Conservation (phyloP, 2,113 vertebrate genomes). For the Alaudala cheleensis region DNA sequence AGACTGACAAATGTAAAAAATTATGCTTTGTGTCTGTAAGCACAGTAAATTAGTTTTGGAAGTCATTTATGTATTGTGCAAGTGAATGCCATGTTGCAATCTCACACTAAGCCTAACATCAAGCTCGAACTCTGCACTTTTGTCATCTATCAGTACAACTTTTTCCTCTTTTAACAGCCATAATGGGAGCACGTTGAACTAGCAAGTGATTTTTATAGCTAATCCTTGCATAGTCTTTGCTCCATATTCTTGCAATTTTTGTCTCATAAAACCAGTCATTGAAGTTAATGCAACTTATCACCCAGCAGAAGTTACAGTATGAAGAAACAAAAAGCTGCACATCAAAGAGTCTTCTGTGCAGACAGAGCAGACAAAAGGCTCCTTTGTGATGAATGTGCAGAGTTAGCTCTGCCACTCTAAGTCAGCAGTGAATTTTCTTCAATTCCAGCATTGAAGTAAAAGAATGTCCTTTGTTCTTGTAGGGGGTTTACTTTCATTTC, state of each 20-base stretch:
- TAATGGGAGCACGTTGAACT: background rate
- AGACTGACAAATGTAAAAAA: background rate
- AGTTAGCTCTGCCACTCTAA: slow-evolving; percentile 21
- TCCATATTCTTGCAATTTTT: background rate
- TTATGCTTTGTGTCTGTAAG: background rate
- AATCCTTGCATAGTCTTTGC: background rate
- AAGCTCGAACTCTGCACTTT: background rate
- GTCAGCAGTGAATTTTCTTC: slow-evolving; percentile 34
- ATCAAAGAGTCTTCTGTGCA: slow-evolving; percentile 51
- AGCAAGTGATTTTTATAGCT: background rate
- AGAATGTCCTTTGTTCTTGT: slow-evolving; percentile 59
- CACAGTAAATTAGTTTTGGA: background rate
- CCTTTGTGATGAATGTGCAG: slow-evolving; percentile 38
- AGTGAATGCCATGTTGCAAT: background rate
- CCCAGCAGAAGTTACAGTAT: slow-evolving; percentile 33
- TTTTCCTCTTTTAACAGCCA: background rate
- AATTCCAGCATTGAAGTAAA: slow-evolving; percentile 13
- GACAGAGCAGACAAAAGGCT: slow-evolving; percentile 33
- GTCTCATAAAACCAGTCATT: background rate
- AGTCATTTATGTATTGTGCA: background rate
- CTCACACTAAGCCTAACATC: background rate
- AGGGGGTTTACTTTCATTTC: slow-evolving; percentile 40
- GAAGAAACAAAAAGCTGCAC: slow-evolving; percentile 24
- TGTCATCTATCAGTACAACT: background rate
- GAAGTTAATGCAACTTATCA: slow-evolving; percentile 31